Conservation (phyloP, 2,888 invertebrate genomes). For the Agrypnus murinus region DNA sequence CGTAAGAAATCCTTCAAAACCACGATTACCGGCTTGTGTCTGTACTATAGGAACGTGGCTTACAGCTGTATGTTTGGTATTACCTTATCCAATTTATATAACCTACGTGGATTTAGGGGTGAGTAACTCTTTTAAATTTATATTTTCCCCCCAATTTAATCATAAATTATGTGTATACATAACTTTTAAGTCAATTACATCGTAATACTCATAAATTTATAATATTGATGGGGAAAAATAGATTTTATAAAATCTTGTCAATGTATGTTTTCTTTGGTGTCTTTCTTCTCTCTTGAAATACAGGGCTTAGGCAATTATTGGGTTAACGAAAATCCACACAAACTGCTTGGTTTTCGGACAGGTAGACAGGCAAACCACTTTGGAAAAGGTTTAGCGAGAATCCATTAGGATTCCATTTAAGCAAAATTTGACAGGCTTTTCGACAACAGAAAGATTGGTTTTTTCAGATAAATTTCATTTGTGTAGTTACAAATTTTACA, state of each 20-base stretch:
- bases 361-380: not conserved
- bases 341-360: not conserved
- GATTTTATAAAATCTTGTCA: too few relatives aligned
- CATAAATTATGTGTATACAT: too few relatives aligned
- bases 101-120: conserved; percentile 82
- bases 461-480: conserved; percentile 1
- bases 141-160: too few relatives aligned
- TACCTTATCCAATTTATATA: conserved; percentile 84
- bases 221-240: too few relatives aligned
- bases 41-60: conserved; percentile 83
- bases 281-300: not conserved
- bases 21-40: conserved; percentile 79
- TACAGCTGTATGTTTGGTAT: conserved; percentile 80
- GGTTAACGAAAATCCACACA: not conserved
- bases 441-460: not conserved
- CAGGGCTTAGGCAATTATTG: not conserved
- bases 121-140: conserved; percentile 66
- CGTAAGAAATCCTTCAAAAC: conserved; percentile 78
- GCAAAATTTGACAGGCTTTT: not conserved
- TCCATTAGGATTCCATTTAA: conserved; percentile 2
- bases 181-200: too few relatives aligned
- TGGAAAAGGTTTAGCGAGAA: not conserved
- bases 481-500: too few relatives aligned
- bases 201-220: too few relatives aligned
- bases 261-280: too few relatives aligned